These are phyloP conservation scores for Macheiramphus alcinus DNA, from an alignment of 2,113 vertebrate species.

Conservation along the genomic window DNA sequence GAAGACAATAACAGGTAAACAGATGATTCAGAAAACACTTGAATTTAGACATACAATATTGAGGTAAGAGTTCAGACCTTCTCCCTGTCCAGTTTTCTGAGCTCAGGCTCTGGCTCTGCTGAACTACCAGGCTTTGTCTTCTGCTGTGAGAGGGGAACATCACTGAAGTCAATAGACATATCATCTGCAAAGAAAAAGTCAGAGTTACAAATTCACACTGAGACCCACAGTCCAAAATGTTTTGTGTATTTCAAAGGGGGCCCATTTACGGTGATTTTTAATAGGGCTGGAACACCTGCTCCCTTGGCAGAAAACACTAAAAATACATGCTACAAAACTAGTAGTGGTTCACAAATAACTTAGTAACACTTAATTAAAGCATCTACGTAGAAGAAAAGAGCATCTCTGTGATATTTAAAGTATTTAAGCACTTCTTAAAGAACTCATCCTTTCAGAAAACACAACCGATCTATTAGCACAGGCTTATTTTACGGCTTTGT, in stretches of 20 bases:
- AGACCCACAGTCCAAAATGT: neutral
- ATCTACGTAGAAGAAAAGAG: neutral
- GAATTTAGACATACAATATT: accelerated
- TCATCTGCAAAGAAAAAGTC: neutral
- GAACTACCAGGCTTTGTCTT: neutral
- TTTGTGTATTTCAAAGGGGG: neutral
- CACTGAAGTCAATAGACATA: neutral
- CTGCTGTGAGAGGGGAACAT: neutral
- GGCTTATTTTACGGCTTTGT: neutral
- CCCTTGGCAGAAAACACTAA: neutral
- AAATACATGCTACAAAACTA: neutral
- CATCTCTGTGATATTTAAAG: neutral
- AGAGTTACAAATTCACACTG: neutral
- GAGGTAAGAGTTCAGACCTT: neutral
- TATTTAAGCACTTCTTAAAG: neutral
- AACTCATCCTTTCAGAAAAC: neutral
- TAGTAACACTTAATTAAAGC: neutral
- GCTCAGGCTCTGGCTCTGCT: neutral
- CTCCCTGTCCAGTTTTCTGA: neutral
- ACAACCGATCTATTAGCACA: neutral
- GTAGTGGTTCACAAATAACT: neutral
- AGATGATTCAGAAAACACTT: neutral
- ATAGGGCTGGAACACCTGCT: neutral
- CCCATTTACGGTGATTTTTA: neutral
- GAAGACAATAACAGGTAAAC: neutral